Base-by-base conservation (phyloP, 1,140 invertebrate species). In the Wasmannia auropunctata region DNA sequence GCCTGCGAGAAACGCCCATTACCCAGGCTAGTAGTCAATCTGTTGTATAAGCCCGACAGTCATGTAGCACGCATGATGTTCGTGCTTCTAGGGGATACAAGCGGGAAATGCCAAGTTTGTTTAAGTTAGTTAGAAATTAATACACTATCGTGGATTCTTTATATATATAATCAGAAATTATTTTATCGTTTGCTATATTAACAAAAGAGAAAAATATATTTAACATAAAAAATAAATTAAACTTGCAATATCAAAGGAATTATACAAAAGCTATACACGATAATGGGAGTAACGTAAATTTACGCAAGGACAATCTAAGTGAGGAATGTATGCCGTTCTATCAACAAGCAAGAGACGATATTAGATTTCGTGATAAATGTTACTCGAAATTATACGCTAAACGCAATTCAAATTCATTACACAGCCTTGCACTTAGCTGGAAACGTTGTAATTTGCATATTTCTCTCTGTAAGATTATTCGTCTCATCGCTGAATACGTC, bases 371-470 rank as follows among this genome's bases (percentile, higher is more conserved):
- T 51, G 22, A 80, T 69, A 80, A 67, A 67, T 67, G 31, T 67
- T 67, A 10, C 31, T 69, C 31, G 22, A 80, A 80, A 80, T 80
- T 80, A 69, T 80, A 65, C 60, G 31, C 16, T 37, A 80, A 80
- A 80, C 34, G 62, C 43, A 54, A 67, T 69, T 40, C 43, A 51
- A 80, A 80, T 80, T 80, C 63, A 80, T 80, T 80, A 80, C 60
- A 79, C 43, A 34, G 49, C n/a, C 63, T 80, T 37, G 63, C 77
- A 69, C 62, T 69, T 54, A 54, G 49, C 34, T 56, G 22, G 49
- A 69, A 69, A 56, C 31, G 31, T 5, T 54, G 22, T 54, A 69
- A 80, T 80, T 80, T 80, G 77, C 77, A 80, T 80, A 80, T 80
- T 69, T 28, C 62, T 40, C 77, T 80, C 19, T 40, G 31, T 67